Base-by-base conservation (phyloP, 2,113 vertebrate genomes). In the Oryzias curvinotus region DNA sequence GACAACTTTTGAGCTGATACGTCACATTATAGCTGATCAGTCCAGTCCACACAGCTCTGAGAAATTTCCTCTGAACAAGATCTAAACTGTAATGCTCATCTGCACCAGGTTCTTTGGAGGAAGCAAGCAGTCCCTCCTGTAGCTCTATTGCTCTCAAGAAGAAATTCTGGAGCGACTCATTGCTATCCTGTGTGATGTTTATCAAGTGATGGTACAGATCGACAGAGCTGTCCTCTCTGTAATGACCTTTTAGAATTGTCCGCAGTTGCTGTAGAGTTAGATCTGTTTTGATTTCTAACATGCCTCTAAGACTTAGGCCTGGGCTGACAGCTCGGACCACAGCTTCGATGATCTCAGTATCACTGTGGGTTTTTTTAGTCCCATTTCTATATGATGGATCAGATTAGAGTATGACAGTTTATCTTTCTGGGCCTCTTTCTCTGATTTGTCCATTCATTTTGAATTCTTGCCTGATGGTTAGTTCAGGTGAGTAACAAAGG, bases 151-250 rank as follows among this genome's bases (percentile, higher is more conserved):
- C 65, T 14, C 54, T 65, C 4, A 65, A 65, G 1, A 65, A 5
- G 5, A 75, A 57, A 23, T 68, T 82, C 21, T 71, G 62, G 25
- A 68, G 65, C 8, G 63, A 79, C 52, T 79, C 61, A 21, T 14
- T 48, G 1, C 48, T 44, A 0, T 72, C 59, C 44, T 78, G 48
- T 4, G 63, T 56, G 14, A 77, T 56, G 15, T 65, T 75, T 19
- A 63, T 54, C 14, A 71, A 4, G 10, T 28, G 12, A 25, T 56
- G 26, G 25, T 62, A 83, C 47, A 64, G 56, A 52, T 81, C 71
- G 63, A 30, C 72, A 45, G 55, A 71, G 63, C 86, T 82, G 41
- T 76, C 66, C 7, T 72, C 58, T 45, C 81, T 83, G 63, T n/a
- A n/a, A n/a, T n/a, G n/a, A n/a, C n/a, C n/a, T n/a, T n/a, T n/a